Base-by-base conservation (phyloP, 2,113 vertebrate genomes). In the Bostrychus sinensis region DNA sequence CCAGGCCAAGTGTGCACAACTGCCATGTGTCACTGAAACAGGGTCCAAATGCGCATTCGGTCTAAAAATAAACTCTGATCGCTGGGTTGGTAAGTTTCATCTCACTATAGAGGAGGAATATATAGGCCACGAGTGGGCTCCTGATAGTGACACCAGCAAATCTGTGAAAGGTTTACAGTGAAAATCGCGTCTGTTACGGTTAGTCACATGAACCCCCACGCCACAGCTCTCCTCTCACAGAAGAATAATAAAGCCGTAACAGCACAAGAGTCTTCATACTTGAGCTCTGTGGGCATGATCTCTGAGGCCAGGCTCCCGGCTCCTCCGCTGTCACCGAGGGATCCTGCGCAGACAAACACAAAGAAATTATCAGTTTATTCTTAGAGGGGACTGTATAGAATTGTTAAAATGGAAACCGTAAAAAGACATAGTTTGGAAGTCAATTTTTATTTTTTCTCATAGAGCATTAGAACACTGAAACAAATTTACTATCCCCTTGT, bases 251-350 rank as follows among this genome's bases (percentile, higher is more conserved):
- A 14, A 25, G 2, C 1, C 13, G 50, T 16, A 45, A 62, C 22
- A 37, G 25, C 25, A 17, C 8, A 3, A 45, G 42, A 45, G 25
- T 30, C 14, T 12, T 60, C 89, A 32, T 87, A 97, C 95, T 89
- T 95, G 70, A 97, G 91, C 82, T 96, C 95, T 0, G 94, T 89
- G 2, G 95, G 95, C 69, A 97, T 89, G 45, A 96, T 96, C 78
- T 97, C 95, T 0, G 94, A 92, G 3, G 95, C 95, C 20, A 97
- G 87, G 77, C 93, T 97, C 30, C 92, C 74, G 0, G 93, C 48
- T 7, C 86, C 78, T 0, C 77, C 38, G 14, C 77, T 85, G 55
- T 92, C 91, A 62, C 87, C 66, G 19, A 93, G 64, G 25, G 83
- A 79, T 56, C 88, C 94, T 95, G 77, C 28, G 72, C 66, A 66